A percentile compares a stretch with the other conserved stretches of the same genome.
These are phyloP conservation scores for Mus caroli DNA, from an alignment of 2,797 vertebrate genomes.

Conservation along the genomic window DNA sequence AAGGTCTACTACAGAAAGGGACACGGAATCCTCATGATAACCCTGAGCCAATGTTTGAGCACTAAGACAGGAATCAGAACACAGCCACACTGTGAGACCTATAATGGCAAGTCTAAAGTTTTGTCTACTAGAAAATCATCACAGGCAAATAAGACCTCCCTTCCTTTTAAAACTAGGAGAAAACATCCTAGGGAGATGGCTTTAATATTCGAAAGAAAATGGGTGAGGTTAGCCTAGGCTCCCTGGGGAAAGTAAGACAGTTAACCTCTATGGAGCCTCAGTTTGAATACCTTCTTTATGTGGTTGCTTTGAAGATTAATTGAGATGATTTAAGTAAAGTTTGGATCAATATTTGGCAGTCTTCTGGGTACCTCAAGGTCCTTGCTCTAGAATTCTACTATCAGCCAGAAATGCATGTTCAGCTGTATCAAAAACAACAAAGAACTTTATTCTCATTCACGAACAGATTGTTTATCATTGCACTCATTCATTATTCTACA, in stretches of 20 bases:
- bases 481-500: slow-evolving; percentile 12
- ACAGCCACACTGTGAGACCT: slow-evolving; percentile 75
- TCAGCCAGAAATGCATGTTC: neutral
- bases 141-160: slow-evolving; percentile 57
- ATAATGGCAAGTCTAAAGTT: slow-evolving; percentile 82
- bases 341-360: slow-evolving; percentile 7
- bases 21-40: slow-evolving; percentile 81
- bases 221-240: neutral
- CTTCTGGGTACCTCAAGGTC: slow-evolving; percentile 39
- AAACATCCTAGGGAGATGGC: neutral
- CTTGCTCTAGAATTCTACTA: neutral
- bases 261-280: neutral
- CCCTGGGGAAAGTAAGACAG: neutral
- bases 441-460: neutral
- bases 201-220: neutral
- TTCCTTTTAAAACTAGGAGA: neutral
- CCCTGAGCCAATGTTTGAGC: slow-evolving; percentile 81
- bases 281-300: slow-evolving; percentile 38
- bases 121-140: slow-evolving; percentile 78
- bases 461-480: neutral
- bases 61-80: slow-evolving; percentile 82
- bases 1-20: slow-evolving; percentile 77
- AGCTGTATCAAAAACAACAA: slow-evolving; percentile 23
- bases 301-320: slow-evolving; percentile 38
- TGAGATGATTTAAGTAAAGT: slow-evolving; percentile 21